Evolutionary conservation across 2,113 vertebrate species (phyloP).

Genomic region (Psilopogon haemacephalus): DNA sequence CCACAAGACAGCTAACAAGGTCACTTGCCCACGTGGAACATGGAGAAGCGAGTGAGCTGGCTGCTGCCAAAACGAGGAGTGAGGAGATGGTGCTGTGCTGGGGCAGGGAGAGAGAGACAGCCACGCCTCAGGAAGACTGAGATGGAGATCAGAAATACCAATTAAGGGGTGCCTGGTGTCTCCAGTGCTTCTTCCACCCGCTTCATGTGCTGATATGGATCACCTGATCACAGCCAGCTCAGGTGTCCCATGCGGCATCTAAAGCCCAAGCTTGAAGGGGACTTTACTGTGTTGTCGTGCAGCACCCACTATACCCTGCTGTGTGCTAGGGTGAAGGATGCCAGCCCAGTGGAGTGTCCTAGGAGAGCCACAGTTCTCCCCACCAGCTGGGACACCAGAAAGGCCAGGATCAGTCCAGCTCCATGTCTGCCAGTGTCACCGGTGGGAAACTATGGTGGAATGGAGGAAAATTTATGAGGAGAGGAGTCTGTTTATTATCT

Average conservation of each 20-base stretch:
- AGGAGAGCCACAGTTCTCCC: not conserved
- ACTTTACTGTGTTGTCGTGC: not conserved
- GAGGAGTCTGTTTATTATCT: slow-evolving; percentile 78
- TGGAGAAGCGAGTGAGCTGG: not conserved
- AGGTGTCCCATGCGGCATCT: not conserved
- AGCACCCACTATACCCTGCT: not conserved
- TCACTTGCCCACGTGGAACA: fast-evolving
- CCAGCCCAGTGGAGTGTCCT: not conserved
- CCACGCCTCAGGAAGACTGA: not conserved
- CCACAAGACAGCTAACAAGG: not conserved
- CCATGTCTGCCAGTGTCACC: not conserved
- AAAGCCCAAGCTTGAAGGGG: not conserved
- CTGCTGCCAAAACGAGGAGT: not conserved
- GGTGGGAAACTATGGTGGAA: not conserved
- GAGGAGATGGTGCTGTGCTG: fast-evolving
- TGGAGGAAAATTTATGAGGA: slow-evolving; percentile 44
- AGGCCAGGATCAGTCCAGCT: not conserved
- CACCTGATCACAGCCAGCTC: fast-evolving
- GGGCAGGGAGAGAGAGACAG: not conserved
- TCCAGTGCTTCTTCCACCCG: not conserved
- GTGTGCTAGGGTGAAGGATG: not conserved
- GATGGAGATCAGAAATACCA: not conserved
- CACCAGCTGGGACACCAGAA: not conserved
- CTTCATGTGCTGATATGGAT: fast-evolving
- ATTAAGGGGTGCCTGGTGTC: not conserved